Evolutionary conservation across 1,140 invertebrate genomes (phyloP).

Genomic region (Galendromus occidentalis): DNA sequence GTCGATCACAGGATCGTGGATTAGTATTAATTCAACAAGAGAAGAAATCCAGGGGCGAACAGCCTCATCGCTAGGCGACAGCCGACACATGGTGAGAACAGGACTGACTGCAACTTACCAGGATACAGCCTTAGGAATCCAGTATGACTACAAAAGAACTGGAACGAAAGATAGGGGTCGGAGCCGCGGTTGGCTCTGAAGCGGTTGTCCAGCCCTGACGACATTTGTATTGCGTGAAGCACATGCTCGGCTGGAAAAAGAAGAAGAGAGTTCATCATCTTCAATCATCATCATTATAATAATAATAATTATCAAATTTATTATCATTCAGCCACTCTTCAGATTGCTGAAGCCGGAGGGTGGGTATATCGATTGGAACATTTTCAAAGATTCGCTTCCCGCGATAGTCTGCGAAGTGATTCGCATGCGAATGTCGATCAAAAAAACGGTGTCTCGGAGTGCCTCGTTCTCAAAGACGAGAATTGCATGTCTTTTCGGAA

Average conservation of each 20-base stretch:
- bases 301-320: too few species aligned
- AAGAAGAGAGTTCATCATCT: background rate
- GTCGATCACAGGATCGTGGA: background rate
- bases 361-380: too few species aligned
- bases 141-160: slow-evolving; percentile 79
- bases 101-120: slow-evolving; percentile 34
- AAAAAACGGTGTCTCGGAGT: too few species aligned
- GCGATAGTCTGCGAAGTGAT: too few species aligned
- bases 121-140: slow-evolving; percentile 83
- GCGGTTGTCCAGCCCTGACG: slow-evolving; percentile 53
- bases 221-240: slow-evolving; percentile 60
- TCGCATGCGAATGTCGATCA: too few species aligned
- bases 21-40: background rate
- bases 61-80: too few species aligned
- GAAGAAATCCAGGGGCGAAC: background rate
- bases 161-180: slow-evolving; percentile 75
- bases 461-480: too few species aligned
- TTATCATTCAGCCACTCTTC: too few species aligned
- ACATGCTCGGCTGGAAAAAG: slow-evolving; percentile 35
- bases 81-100: background rate
- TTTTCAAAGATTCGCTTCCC: too few species aligned
- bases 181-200: slow-evolving; percentile 65
- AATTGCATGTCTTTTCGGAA: too few species aligned
- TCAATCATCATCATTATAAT: too few species aligned
- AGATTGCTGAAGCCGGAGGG: too few species aligned